Evolutionary conservation across 2,797 vertebrate genomes (phyloP), one percentile per base, ranked within the genome.

Genomic region (Hippoglossus hippoglossus): DNA sequence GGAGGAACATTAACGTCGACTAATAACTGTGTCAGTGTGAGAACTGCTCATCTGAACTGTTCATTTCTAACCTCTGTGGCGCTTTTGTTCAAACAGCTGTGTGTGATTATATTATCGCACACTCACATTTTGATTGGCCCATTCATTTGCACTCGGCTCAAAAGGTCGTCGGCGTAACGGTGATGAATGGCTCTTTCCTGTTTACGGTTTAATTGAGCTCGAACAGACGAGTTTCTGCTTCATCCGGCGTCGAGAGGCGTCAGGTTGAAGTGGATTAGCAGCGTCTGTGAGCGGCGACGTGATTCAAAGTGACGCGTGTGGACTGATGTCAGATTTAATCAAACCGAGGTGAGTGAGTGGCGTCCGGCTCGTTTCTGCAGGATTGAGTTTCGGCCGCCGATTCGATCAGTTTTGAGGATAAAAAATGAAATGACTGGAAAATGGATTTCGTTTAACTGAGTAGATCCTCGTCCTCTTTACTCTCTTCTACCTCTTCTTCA

Each of bases 151-250:
- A 34, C 78, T 67, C 53, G 18, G 75, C 75, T 78, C 59, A 49
- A 82, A 92, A 92, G 86, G 90, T 90, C 89, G 89, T 21, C 0
- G 75, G 73, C 13, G 71, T 78, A 72, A 72, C 39, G 25, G 66
- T 66, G 81, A 91, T 76, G 71, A 87, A 92, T 71, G 56, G 71
- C 54, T 75, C 56, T 59, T 60, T 70, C 57, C 70, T 67, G 71
- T 89, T 83, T 80, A 60, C 64, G 63, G 79, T 84, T 75, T 82
- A 73, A 78, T 79, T 80, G 81, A 87, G 66, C 63, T 63, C 77
- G 31, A 75, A 73, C 41, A n/a, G 75, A 74, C 55, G n/a, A 24
- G 3, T 67, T 79, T 68, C 46, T 34, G 71, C 63, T 73, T 55
- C 61, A 1, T 46, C 31, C 63, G 21, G 34, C 49, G 31, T 19